Evolutionary conservation across 1,140 invertebrate genomes (phyloP).

Genomic region (Philaenus spumarius): DNA sequence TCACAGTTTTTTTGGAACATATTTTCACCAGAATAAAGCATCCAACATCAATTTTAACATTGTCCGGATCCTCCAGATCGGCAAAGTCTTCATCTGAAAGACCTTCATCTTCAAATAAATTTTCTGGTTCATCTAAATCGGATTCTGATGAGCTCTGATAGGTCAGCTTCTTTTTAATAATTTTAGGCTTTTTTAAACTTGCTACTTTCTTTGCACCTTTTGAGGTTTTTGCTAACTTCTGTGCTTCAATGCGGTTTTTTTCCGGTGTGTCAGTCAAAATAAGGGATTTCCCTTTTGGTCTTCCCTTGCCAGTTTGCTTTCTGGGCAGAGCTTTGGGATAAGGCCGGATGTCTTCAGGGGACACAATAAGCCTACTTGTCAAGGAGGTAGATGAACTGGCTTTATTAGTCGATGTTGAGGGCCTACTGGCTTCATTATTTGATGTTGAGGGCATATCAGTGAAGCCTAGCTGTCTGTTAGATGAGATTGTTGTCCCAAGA

Average conservation of each 20-base stretch:
- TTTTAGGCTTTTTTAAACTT: not conserved
- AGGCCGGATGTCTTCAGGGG: constrained; percentile 4
- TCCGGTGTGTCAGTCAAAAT: constrained; percentile 5
- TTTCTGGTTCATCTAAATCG: not conserved
- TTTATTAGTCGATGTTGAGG: not conserved
- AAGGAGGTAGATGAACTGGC: not conserved
- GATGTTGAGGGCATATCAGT: not conserved
- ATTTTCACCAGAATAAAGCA: not conserved
- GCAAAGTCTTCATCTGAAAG: not conserved
- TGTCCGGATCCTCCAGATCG: not conserved
- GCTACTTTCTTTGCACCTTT: too few species aligned
- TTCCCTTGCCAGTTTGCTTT: not conserved
- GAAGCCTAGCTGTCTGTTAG: not conserved
- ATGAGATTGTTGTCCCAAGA: not conserved
- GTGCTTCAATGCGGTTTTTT: constrained; percentile 8
- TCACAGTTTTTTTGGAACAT: not conserved
- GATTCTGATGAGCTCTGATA: not conserved
- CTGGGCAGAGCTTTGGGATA: constrained; percentile 8
- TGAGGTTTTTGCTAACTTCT: too few species aligned
- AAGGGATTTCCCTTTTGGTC: constrained; percentile 2
- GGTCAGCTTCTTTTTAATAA: not conserved
- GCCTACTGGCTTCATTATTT: not conserved
- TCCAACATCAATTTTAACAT: not conserved
- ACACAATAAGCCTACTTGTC: not conserved
- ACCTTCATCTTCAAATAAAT: not conserved